These are phyloP conservation scores for Urocyon cinereoargenteus DNA, from an alignment of 2,797 vertebrate genomes.

Conservation along the genomic window DNA sequence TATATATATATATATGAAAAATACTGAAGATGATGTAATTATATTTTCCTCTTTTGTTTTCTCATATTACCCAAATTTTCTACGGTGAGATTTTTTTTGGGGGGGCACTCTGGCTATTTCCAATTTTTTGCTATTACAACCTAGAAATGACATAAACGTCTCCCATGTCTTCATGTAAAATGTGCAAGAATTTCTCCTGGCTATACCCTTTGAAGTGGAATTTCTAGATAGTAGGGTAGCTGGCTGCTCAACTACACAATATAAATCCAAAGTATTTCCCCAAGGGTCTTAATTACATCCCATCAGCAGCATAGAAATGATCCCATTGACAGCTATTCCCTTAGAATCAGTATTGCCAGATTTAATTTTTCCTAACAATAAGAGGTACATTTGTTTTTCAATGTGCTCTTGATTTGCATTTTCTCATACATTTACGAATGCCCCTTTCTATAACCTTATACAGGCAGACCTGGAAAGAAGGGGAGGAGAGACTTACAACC, in stretches of 20 bases:
- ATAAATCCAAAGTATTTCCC: not conserved
- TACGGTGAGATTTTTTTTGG: not conserved
- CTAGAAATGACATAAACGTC: not conserved
- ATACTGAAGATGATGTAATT: not conserved
- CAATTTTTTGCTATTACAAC: not conserved
- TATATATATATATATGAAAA: not conserved
- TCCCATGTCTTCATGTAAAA: not conserved
- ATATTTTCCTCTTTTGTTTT: constrained; percentile 17
- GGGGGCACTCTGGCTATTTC: not conserved
- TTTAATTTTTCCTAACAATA: not conserved
- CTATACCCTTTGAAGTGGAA: not conserved
- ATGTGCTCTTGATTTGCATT: not conserved
- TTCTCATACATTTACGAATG: not conserved
- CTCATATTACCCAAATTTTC: not conserved
- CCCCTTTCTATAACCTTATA: not conserved
- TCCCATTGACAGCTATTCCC: not conserved
- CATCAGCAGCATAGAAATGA: not conserved
- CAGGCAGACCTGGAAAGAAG: not conserved
- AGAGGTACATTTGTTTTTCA: not conserved
- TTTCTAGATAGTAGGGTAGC: not conserved
- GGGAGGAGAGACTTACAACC: not conserved
- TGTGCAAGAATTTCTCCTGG: not conserved
- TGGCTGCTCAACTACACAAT: not conserved
- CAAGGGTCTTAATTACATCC: not conserved
- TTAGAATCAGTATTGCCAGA: not conserved